phyloP scores from a whole-genome alignment of 2,888 invertebrate genomes.

The Calephelis perditalis region DNA sequence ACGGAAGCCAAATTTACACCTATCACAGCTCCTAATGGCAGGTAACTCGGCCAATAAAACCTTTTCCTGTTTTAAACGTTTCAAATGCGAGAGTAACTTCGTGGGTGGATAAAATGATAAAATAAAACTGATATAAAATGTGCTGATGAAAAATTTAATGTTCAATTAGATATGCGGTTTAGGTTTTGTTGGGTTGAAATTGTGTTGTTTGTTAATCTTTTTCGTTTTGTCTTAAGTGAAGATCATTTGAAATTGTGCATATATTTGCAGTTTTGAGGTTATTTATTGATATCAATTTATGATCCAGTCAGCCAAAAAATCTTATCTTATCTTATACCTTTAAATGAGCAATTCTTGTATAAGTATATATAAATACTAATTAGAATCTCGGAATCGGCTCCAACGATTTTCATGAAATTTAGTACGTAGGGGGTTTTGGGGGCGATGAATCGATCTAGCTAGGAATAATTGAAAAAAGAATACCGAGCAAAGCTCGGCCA shows the following conservation, averaged over 20 bases:
- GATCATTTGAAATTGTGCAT: background rate
- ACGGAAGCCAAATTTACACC: constrained; percentile 75
- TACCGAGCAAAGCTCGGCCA: too few relatives aligned
- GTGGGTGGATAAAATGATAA: constrained; percentile 74
- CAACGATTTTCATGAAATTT: too few relatives aligned
- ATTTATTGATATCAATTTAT: too few relatives aligned
- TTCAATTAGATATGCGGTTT: constrained; percentile 77
- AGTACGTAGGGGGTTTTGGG: too few relatives aligned
- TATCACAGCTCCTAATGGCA: constrained; percentile 72
- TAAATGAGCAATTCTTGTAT: too few relatives aligned
- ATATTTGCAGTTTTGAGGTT: background rate
- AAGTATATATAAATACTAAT: too few relatives aligned
- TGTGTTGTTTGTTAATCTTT: constrained; percentile 46
- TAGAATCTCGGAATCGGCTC: too few relatives aligned
- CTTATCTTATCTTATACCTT: too few relatives aligned
- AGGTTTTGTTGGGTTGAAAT: constrained; percentile 70
- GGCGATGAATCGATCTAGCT: too few relatives aligned
- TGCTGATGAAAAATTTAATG: constrained; percentile 75
- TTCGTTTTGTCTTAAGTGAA: too few relatives aligned
- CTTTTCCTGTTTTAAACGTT: constrained; percentile 73
- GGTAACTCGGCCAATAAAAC: constrained; percentile 74
- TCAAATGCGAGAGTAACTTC: constrained; percentile 61
- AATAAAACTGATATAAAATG: constrained; percentile 74
- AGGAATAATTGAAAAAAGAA: too few relatives aligned
- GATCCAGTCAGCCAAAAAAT: too few relatives aligned